Evolutionary conservation across 1,140 invertebrate species (phyloP), one percentile per base, ranked within the genome.

Genomic region (Brachionus calyciflorus): DNA sequence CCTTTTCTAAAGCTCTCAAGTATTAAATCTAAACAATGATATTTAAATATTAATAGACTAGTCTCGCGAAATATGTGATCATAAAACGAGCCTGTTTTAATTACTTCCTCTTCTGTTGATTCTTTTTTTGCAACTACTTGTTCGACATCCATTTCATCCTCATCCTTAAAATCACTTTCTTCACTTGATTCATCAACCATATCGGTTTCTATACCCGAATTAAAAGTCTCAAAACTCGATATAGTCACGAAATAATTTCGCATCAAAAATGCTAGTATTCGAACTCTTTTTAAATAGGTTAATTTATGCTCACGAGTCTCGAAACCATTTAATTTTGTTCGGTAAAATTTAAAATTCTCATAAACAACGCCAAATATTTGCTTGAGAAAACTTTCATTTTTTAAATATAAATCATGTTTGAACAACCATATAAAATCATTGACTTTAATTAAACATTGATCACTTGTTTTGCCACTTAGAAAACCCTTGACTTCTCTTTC

Each of bases 331-430:
- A 65, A 19, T n/a, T 14, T 10, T 44, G 7, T 10, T 44, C 60
- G 10, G 19, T 44, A 65, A 44, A 21, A 44, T 44, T 26, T 65
- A 44, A 65, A 65, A 65, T 65, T 65, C 24, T 65, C 60, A 41
- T 65, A 65, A 0, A 65, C 19, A 2, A 46, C 19, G 24, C 30
- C 60, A 65, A 24, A 65, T 24, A 21, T 44, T 24, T 65, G n/a
- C 12, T 44, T 65, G 12, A 65, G 24, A 19, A 65, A 44, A 12
- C 3, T 3, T 24, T 65, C 41, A 46, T 65, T 65, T 12, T 44
- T 65, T 21, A 65, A 65, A 26, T 65, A 65, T 24, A 65, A 28
- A 65, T 65, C 60, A 44, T 65, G 40, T 65, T 65, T 65, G 41
- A 65, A 37, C 14, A 65, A 26, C 60, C 60, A 65, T 24, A 65